Conservation (phyloP, 1,140 invertebrate species). For the Magallana angulata region DNA sequence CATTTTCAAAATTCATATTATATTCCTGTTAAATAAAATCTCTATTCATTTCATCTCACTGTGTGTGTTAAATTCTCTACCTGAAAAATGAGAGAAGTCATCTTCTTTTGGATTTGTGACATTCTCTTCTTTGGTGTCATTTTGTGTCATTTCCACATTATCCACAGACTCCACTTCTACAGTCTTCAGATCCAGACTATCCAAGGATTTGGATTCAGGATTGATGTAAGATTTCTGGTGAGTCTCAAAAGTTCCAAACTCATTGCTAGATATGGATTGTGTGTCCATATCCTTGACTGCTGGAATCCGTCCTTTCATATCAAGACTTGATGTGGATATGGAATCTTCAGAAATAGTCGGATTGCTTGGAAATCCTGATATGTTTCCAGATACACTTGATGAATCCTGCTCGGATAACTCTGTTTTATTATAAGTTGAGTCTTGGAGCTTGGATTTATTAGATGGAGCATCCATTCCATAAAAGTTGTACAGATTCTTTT, state of each 20-base stretch:
- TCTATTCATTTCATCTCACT: too few relatives aligned
- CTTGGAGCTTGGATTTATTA: neutral
- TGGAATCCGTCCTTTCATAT: constrained; percentile 64
- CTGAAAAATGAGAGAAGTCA: constrained; percentile 6
- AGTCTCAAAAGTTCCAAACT: constrained; percentile 73
- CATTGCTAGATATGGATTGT: constrained; percentile 80
- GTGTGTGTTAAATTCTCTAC: neutral
- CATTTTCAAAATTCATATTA: too few relatives aligned
- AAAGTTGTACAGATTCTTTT: constrained; percentile 50
- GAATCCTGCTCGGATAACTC: constrained; percentile 34
- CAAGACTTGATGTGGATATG: constrained; percentile 76
- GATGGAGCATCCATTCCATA: constrained; percentile 49
- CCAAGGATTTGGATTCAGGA: constrained; percentile 69
- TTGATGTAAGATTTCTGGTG: constrained; percentile 58
- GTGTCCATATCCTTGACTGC: constrained; percentile 67
- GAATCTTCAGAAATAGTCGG: constrained; percentile 64
- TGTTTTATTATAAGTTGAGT: neutral
- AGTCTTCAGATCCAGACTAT: constrained; percentile 47
- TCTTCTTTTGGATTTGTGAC: neutral
- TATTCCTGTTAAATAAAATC: too few relatives aligned
- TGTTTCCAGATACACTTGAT: constrained; percentile 33
- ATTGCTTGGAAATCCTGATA: constrained; percentile 14
- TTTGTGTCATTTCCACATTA: constrained; percentile 10
- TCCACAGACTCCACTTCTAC: constrained; percentile 21
- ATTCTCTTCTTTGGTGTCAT: constrained; percentile 17